Base-by-base conservation (phyloP, 2,797 vertebrate genomes). In the Xenops minutus region DNA sequence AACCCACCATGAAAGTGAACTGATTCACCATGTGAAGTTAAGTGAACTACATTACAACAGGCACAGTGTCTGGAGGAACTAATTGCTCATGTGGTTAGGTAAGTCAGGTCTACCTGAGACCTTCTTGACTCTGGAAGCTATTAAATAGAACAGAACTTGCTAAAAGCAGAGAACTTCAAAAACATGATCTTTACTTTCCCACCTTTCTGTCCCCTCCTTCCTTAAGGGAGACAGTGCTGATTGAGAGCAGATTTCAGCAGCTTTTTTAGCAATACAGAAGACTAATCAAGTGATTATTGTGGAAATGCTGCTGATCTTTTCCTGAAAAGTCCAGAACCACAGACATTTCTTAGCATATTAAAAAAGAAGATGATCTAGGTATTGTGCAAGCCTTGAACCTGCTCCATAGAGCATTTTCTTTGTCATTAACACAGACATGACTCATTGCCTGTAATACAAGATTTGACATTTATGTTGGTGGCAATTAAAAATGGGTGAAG, bases 151-250 rank as follows among this genome's bases (percentile, higher is more conserved):
- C 81, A 95, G 93, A 97, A 96, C 77, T 93, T 97, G 81, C 85
- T 97, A 54, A 97, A 97, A 96, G 92, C 89, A 79, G 93, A 96
- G 64, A 95, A 97, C 92, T 96, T 98, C 75, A 97, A 97, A 97
- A 96, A 83, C 67, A 64, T 6, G 61, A 89, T 85, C 78, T 96
- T 90, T 78, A 61, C 88, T 84, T 96, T 48, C 37, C 46, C 21
- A 39, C 23, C 22, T 78, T 81, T 21, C 34, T 44, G 43, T 41
- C 22, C 26, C 10, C 14, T 3, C 2, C 14, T 80, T 78, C 62
- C 89, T 88, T 93, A 85, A 91, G 86, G 37, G 79, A 88, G 82
- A 55, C 19, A 30, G 74, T 66, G 82, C 68, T 93, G 84, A 83
- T 95, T 93, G 89, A 83, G 75, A 74, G 46, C 67, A 89, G 73